Percentiles rank a stretch among this genome's conserved stretches.
Evolutionary conservation across 2,797 vertebrate species (phyloP).

Genomic region (Rhodeus uyekii): DNA sequence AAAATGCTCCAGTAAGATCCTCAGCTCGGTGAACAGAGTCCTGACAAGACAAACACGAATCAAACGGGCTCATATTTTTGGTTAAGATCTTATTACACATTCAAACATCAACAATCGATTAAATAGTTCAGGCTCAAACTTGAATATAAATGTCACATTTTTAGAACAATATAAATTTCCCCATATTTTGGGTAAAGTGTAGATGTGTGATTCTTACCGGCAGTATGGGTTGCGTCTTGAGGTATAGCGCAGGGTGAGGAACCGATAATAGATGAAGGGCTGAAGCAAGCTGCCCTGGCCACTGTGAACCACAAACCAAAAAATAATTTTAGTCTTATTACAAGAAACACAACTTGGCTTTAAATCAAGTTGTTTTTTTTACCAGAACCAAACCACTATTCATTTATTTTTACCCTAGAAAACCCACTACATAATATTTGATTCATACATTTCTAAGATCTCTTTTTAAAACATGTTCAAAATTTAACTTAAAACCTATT

Average conservation of each 20-base stretch:
- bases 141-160: not conserved
- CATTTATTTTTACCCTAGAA: not conserved
- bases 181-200: slow-evolving; percentile 1
- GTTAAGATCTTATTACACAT: too few species aligned
- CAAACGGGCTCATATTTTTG: not conserved
- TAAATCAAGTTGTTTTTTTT: not conserved
- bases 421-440: not conserved
- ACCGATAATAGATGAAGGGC: slow-evolving; percentile 98
- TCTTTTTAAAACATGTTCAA: not conserved
- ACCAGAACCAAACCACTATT: not conserved
- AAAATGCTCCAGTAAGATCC: slow-evolving; percentile 93
- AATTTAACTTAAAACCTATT: not conserved
- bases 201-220: slow-evolving; percentile 79
- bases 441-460: not conserved
- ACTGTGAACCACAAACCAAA: slow-evolving; percentile 69
- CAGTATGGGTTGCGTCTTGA: slow-evolving; percentile 98
- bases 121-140: not conserved
- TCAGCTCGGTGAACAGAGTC: slow-evolving; percentile 93
- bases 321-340: not conserved
- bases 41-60: slow-evolving; percentile 70
- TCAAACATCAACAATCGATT: not conserved
- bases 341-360: not conserved
- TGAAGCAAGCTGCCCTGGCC: slow-evolving; percentile 96
- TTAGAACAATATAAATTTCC: not conserved
- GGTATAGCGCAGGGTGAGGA: slow-evolving; percentile 95